A percentile compares a stretch with the other conserved stretches of the same genome.
phyloP scores from a whole-genome alignment of 2,113 vertebrate species.

The Poecile atricapillus region DNA sequence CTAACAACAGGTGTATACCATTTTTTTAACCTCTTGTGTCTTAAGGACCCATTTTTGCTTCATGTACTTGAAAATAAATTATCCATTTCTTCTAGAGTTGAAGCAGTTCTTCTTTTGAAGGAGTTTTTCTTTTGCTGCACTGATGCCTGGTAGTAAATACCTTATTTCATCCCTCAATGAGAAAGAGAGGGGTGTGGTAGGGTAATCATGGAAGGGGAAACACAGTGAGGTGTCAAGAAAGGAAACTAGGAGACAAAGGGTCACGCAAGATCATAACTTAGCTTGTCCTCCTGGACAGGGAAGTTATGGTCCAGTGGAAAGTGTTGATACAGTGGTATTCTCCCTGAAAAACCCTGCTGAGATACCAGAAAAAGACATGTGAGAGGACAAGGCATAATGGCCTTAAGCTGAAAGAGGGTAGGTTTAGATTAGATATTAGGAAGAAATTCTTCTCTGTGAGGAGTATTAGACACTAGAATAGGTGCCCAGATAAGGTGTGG shows the following conservation, averaged over 20 bases:
- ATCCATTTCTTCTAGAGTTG: background rate
- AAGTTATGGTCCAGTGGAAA: background rate
- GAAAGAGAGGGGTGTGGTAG: background rate
- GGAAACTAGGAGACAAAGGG: background rate
- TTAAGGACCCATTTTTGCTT: background rate
- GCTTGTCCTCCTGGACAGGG: background rate
- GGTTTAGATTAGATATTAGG: background rate
- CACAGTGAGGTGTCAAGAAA: background rate
- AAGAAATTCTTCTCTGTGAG: background rate
- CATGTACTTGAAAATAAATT: background rate
- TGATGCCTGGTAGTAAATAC: background rate
- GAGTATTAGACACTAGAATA: background rate
- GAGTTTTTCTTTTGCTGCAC: background rate
- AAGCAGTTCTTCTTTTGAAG: background rate
- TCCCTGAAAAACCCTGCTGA: background rate
- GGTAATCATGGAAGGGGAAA: background rate
- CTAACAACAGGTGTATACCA: background rate
- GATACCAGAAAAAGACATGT: rapidly evolving
- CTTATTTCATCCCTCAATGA: background rate
- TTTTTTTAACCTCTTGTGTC: background rate
- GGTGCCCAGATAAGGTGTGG: background rate
- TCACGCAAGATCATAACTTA: background rate
- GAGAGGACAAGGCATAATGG: rapidly evolving
- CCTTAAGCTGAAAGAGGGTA: background rate
- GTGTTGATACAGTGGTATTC: no score